Evolutionary conservation across 2,888 invertebrate genomes (phyloP), one percentile per base, ranked within the genome.

Genomic region (Theretra japonica): DNA sequence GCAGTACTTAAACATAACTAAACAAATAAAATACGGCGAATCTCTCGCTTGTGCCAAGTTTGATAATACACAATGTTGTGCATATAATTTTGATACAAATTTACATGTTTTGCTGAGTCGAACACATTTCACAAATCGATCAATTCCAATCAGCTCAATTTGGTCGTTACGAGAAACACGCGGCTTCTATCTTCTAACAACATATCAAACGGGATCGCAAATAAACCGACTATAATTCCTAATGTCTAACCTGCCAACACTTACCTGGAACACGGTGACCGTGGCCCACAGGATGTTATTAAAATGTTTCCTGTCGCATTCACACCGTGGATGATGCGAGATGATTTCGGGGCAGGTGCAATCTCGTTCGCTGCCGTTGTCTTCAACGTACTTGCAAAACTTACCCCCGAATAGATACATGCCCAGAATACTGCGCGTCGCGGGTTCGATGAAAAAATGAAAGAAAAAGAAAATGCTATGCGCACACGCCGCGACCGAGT

Each of bases 361-460:
- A 95, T 97, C 97, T 92, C 97, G 96, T 95, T 96, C 96, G 93
- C 95, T 95, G 94, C 96, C 97, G 90, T 96, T 95, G 92, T 97
- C 97, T 95, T 98, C 98, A 95, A 96, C 96, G 96, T 97, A 97
- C 97, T 98, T 98, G 98, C 99, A 99, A 98, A 99, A 99, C 97
- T 98, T 98, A 97, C 99, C 98, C 95, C 99, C 99, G 96, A 99
- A 99, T 95, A 99, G 97, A 96, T 98, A 98, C 98, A 99, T 99
- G 96, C 99, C 99, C 96, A 99, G 97, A 95, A 98, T 98, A 97
- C 99, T 99, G 97, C 95, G 95, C 95, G 93, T 84, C 83, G 90
- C 80, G 89, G 83, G 88, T 87, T 88, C 90, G 90, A 92, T 93
- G 93, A 88, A 87, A 91, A 90, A 94, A 94, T 93, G 94, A 94